A percentile compares a stretch with the other conserved stretches of the same genome.
These are phyloP conservation scores for Ischnura elegans DNA, from an alignment of 2,888 invertebrate species.

Conservation along the genomic window DNA sequence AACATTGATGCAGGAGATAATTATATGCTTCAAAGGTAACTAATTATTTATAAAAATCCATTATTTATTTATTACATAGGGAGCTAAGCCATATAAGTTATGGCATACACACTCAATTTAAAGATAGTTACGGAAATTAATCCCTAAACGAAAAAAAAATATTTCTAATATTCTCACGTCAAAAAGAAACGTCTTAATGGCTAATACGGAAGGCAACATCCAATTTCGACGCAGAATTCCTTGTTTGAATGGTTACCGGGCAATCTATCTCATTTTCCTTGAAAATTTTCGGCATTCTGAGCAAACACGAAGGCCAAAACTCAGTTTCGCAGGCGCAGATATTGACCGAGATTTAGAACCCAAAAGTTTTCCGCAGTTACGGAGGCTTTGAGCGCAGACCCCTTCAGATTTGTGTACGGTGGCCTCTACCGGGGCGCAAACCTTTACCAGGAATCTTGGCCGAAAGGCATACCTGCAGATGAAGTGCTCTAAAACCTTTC, in stretches of 20 bases:
- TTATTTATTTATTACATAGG: too few species aligned
- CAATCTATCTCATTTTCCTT: not conserved
- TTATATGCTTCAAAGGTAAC: too few species aligned
- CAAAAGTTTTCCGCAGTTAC: constrained; percentile 15
- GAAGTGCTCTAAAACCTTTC: constrained; percentile 9
- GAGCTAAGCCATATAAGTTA: too few species aligned
- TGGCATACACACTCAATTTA: too few species aligned
- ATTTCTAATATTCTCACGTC: too few species aligned
- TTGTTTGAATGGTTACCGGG: not conserved
- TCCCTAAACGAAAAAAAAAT: too few species aligned
- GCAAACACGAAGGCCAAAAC: not conserved
- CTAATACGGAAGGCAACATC: too few species aligned
- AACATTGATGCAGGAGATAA: too few species aligned
- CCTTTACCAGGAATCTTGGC: not conserved
- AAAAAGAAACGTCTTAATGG: too few species aligned
- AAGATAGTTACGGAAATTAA: too few species aligned
- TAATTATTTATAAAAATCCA: too few species aligned
- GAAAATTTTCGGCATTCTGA: not conserved
- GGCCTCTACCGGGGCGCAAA: not conserved
- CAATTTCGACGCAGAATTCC: not conserved
- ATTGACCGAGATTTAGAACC: constrained; percentile 10
- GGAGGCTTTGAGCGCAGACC: not conserved
- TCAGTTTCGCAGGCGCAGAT: not conserved
- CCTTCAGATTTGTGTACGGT: constrained; percentile 18
- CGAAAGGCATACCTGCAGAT: not conserved